Evolutionary conservation across 2,888 invertebrate species (phyloP).

Genomic region (Tetropium fuscum): DNA sequence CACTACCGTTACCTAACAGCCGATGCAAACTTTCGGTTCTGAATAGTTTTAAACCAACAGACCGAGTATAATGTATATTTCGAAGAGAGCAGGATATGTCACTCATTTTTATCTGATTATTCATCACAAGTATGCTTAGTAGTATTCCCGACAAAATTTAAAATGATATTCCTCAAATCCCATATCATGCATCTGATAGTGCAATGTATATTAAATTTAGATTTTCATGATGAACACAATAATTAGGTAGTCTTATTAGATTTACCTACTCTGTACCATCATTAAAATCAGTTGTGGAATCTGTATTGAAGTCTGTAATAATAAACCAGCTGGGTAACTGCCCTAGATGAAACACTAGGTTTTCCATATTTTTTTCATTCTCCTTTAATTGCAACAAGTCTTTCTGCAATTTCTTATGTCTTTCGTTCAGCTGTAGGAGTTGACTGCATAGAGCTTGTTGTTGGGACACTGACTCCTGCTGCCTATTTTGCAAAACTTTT

Average conservation of each 20-base stretch:
- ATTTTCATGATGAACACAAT: background rate
- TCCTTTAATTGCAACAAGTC: slow-evolving; percentile 56
- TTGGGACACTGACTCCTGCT: slow-evolving; percentile 56
- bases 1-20: no score
- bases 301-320: slow-evolving; percentile 51
- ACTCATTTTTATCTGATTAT: no score
- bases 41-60: no score
- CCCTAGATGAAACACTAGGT: slow-evolving; percentile 60
- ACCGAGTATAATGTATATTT: no score
- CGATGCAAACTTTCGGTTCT: no score
- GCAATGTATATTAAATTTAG: no score
- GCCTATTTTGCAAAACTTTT: slow-evolving; percentile 55
- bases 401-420: slow-evolving; percentile 57
- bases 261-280: slow-evolving; percentile 40
- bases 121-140: no score
- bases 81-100: no score
- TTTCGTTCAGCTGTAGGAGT: slow-evolving; percentile 57
- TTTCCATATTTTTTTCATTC: slow-evolving; percentile 59
- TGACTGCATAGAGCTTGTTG: slow-evolving; percentile 59
- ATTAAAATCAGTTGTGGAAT: slow-evolving; percentile 44
- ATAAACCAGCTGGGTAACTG: slow-evolving; percentile 64
- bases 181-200: no score
- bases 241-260: slow-evolving; percentile 8
- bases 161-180: no score
- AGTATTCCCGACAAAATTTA: no score